Evolutionary conservation across 23 tunicate species (phyloP).

Genomic region (Ascidia mentula): DNA sequence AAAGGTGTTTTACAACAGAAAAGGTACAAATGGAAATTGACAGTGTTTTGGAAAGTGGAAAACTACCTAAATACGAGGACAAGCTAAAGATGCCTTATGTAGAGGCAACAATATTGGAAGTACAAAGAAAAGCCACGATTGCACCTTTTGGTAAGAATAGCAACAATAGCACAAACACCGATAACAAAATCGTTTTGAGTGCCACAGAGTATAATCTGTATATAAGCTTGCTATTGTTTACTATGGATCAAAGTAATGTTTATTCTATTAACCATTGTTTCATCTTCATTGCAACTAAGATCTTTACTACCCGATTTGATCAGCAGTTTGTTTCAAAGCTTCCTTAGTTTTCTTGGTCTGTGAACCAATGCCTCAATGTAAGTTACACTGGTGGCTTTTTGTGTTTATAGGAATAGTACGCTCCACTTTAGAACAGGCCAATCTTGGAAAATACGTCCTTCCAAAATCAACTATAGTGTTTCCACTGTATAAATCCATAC

Average conservation of each 20-base stretch:
- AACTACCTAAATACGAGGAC: constrained; percentile 3
- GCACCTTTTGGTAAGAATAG: neutral
- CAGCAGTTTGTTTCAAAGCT: no score
- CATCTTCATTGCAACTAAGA: no score
- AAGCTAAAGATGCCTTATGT: neutral
- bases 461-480: constrained; percentile 8
- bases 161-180: neutral
- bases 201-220: no score
- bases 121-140: neutral
- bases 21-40: constrained; percentile 16
- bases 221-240: no score
- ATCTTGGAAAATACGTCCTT: neutral
- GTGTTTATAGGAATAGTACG: neutral
- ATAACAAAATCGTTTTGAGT: no score
- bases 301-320: no score
- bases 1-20: neutral
- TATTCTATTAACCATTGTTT: no score
- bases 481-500: neutral
- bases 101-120: constrained; percentile 12
- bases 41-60: neutral
- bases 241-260: no score
- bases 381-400: no score
- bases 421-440: neutral
- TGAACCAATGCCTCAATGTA: no score
- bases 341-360: no score